A percentile compares a stretch with the other conserved stretches of the same genome.
phyloP scores from a whole-genome alignment of 2,797 vertebrate species.

The Bothrops alternatus region DNA sequence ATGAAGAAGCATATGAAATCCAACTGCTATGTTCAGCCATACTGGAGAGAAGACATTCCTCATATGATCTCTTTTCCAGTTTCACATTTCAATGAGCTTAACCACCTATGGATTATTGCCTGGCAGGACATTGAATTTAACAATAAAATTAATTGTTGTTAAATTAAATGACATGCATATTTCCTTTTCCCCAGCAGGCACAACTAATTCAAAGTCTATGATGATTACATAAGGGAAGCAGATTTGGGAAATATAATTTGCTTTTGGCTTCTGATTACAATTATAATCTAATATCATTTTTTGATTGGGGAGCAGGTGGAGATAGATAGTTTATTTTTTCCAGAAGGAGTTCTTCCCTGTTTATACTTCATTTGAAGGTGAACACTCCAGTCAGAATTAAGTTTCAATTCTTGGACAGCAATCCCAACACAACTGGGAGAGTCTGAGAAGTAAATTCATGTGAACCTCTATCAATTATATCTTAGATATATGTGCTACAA shows the following conservation, averaged over 20 bases:
- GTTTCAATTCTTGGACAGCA: neutral
- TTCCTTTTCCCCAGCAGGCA: neutral
- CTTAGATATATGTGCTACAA: neutral
- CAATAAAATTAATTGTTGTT: neutral
- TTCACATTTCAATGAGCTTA: neutral
- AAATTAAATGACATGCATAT: neutral
- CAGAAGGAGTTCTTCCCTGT: constrained; percentile 2
- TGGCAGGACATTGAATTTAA: neutral
- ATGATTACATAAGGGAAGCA: neutral
- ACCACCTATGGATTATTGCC: neutral
- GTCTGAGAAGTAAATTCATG: neutral
- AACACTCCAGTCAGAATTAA: constrained; percentile 19
- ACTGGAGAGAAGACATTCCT: neutral
- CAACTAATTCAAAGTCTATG: neutral
- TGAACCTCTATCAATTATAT: neutral
- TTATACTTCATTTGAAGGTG: constrained; percentile 25
- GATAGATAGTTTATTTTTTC: neutral
- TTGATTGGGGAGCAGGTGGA: neutral
- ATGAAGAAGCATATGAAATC: neutral
- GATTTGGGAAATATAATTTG: constrained; percentile 1
- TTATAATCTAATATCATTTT: neutral
- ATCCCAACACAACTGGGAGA: neutral
- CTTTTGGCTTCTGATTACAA: neutral
- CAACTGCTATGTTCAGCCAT: neutral
- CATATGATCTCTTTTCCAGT: neutral